Base-by-base conservation (phyloP, 2,113 vertebrate genomes). In the Galemys pyrenaicus region DNA sequence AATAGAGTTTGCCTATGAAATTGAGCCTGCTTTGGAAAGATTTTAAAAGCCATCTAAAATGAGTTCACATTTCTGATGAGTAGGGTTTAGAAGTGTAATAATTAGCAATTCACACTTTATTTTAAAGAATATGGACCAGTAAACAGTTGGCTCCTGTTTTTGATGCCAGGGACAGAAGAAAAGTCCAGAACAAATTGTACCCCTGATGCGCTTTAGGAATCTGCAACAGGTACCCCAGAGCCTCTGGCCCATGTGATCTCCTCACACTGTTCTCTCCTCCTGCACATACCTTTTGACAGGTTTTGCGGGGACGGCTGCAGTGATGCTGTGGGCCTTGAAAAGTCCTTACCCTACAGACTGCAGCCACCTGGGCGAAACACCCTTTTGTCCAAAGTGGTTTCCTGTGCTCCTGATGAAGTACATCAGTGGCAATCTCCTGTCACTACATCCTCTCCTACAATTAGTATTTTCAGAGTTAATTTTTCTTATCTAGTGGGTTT, bases 401-500 rank as follows among this genome's bases (percentile, higher is more conserved):
- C 58, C 9, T 74, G 32, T 2, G 35, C 26, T 71, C 35, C 20
- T 16, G 30, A 22, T n/a, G 56, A 26, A 35, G n/a, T 10, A 28
- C 32, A 41, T 12, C 6, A 70, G 41, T 7, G 0, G 26, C 58
- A 22, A 9, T 19, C 19, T 41, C 9, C 32, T 58, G 32, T 26
- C 37, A 85, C 46, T 58, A 30, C 2, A n/a, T n/a, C 20, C 15
- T 64, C 32, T 35, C 49, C 32, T 49, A 37, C 11, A n/a, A 17
- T 64, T 39, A 30, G 13, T n/a, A 37, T 51, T 91, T 87, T 62
- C 51, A 71, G 35, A 95, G 83, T 77, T 82, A 54, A 86, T 56
- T 56, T 74, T 86, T 90, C 67, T 82, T 56, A 85, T 35, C 20
- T 41, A 67, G 15, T 70, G 13, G 7, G 28, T 74, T 35, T 80